These are phyloP conservation scores for Drosophila emarginata DNA, from an alignment of 2,888 invertebrate genomes.

Conservation along the genomic window DNA sequence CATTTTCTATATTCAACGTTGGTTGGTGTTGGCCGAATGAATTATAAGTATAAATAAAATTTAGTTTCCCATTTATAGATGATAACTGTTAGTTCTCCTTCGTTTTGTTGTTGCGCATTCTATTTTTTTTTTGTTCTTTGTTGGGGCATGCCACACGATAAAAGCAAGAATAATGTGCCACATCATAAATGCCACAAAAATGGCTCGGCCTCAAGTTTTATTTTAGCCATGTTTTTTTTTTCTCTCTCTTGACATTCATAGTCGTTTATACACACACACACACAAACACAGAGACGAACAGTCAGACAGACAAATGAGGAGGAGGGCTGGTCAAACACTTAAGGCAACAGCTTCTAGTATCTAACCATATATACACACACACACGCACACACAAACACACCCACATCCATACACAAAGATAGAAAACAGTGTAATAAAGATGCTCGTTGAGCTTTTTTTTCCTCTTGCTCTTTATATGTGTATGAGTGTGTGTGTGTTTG, in stretches of 20 bases:
- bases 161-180: slow-evolving; percentile 71
- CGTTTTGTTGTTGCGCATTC: background rate
- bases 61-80: slow-evolving; percentile 75
- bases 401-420: slow-evolving; percentile 20
- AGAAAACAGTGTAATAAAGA: slow-evolving; percentile 64
- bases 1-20: slow-evolving; percentile 17
- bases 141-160: slow-evolving; percentile 49
- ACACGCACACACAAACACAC: slow-evolving; percentile 20
- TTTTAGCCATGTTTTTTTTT: slow-evolving; percentile 23
- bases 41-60: slow-evolving; percentile 71
- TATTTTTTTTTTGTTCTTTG: slow-evolving; percentile 34
- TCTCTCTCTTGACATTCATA: slow-evolving; percentile 50
- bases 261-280: slow-evolving; percentile 45
- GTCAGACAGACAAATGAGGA: slow-evolving; percentile 33
- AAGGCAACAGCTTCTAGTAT: slow-evolving; percentile 45
- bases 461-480: slow-evolving; percentile 21
- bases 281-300: slow-evolving; percentile 23
- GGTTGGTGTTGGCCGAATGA: slow-evolving; percentile 4
- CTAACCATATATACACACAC: slow-evolving; percentile 10
- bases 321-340: slow-evolving; percentile 62
- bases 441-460: slow-evolving; percentile 52
- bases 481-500: background rate
- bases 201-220: slow-evolving; percentile 52
- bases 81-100: slow-evolving; percentile 29
- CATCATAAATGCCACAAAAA: slow-evolving; percentile 77